Percentiles rank a stretch among this genome's conserved stretches.
Evolutionary conservation across 1,140 invertebrate genomes (phyloP).

Genomic region (Adelges cooleyi): DNA sequence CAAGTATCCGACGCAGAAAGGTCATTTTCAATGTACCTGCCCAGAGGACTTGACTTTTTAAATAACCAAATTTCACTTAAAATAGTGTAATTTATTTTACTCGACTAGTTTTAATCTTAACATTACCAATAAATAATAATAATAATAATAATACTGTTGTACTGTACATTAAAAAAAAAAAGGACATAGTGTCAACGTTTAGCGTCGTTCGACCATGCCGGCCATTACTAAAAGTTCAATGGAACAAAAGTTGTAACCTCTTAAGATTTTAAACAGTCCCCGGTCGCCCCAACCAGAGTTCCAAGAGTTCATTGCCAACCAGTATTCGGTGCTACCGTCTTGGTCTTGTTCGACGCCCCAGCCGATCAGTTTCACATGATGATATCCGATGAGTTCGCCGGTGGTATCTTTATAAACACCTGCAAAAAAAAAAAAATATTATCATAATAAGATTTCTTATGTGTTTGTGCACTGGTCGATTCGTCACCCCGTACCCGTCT

Average conservation of each 20-base stretch:
- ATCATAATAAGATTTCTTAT: too few species aligned
- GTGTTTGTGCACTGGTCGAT: too few species aligned
- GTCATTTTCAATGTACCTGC: too few species aligned
- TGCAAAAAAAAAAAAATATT: too few species aligned
- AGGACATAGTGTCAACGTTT: constrained; percentile 63
- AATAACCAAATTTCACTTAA: too few species aligned
- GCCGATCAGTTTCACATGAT: constrained; percentile 79
- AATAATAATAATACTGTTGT: too few species aligned
- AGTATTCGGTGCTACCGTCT: constrained; percentile 48
- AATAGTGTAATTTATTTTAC: too few species aligned
- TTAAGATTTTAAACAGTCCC: constrained; percentile 78
- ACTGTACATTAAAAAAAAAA: too few species aligned
- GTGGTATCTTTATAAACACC: constrained; percentile 74
- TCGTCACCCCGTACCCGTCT: constrained; percentile 36
- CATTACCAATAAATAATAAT: too few species aligned
- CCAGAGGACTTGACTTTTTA: too few species aligned
- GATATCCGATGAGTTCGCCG: constrained; percentile 66
- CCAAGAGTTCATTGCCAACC: constrained; percentile 88
- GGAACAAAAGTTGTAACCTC: constrained; percentile 56
- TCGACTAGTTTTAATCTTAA: too few species aligned
- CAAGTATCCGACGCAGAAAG: too few species aligned
- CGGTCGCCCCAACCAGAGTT: constrained; percentile 77
- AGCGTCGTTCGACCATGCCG: constrained; percentile 55
- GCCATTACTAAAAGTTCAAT: constrained; percentile 60
- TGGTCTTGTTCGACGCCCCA: constrained; percentile 48